Conservation (phyloP, 53 echinoderm and acorn worm species). For the Mesocentrotus franciscanus region DNA sequence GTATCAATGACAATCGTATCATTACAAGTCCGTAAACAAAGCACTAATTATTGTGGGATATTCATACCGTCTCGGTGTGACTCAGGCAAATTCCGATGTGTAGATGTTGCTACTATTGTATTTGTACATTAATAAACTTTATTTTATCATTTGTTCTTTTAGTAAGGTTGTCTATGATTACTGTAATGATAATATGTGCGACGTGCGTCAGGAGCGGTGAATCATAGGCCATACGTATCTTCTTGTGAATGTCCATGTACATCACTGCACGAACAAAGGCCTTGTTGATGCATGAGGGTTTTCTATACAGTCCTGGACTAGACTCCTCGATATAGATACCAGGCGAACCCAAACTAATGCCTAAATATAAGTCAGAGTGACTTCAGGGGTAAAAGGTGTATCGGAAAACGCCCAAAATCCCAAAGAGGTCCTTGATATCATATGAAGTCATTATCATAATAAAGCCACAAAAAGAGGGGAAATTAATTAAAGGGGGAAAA, state of each 20-base stretch:
- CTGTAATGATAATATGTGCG: not conserved
- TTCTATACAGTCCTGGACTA: not conserved
- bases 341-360: not conserved
- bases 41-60: slow-evolving; percentile 3
- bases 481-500: not conserved
- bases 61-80: not conserved
- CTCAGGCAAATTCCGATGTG: not conserved
- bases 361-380: not conserved
- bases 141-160: not conserved
- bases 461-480: not conserved
- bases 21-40: slow-evolving; percentile 4
- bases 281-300: not conserved
- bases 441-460: slow-evolving; percentile 17
- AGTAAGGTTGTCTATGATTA: not conserved
- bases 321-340: not conserved
- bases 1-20: slow-evolving; percentile 30
- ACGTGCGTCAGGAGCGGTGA: slow-evolving; percentile 19
- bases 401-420: not conserved
- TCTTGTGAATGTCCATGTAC: not conserved
- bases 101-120: not conserved
- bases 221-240: not conserved
- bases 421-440: not conserved
- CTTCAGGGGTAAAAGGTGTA: not conserved
- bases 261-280: not conserved
- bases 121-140: not conserved